phyloP scores from a whole-genome alignment of 2,888 invertebrate species.

The Rhagonycha lutea region DNA sequence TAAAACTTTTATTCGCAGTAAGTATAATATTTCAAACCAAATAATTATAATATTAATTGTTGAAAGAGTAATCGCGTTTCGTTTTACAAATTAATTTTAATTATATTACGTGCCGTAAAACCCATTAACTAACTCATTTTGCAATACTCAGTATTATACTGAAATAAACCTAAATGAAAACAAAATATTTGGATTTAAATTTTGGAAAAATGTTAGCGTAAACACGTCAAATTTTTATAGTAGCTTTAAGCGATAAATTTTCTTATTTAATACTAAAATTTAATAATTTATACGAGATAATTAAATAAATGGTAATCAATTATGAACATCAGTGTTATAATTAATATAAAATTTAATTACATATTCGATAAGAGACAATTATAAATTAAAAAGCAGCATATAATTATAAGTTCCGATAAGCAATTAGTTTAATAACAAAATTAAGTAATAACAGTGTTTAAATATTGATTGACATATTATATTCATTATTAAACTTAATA shows the following conservation, averaged over 20 bases:
- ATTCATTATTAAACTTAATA: neutral
- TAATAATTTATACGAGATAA: neutral
- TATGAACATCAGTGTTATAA: neutral
- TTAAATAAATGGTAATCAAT: neutral
- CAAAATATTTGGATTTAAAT: neutral
- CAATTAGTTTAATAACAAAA: neutral
- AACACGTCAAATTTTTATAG: neutral
- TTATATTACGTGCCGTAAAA: neutral
- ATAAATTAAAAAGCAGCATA: neutral
- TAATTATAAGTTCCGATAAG: neutral
- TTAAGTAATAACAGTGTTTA: neutral
- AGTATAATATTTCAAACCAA: neutral
- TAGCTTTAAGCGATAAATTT: neutral
- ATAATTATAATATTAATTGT: neutral
- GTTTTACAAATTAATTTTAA: neutral
- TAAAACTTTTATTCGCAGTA: neutral
- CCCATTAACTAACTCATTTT: neutral
- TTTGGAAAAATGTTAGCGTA: neutral
- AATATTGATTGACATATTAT: neutral
- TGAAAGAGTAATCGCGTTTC: neutral
- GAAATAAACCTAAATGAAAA: neutral
- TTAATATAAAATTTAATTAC: neutral
- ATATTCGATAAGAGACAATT: neutral
- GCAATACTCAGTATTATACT: neutral
- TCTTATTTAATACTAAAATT: neutral